phyloP scores from a whole-genome alignment of 2,888 invertebrate species.

The Cryptus armator region DNA sequence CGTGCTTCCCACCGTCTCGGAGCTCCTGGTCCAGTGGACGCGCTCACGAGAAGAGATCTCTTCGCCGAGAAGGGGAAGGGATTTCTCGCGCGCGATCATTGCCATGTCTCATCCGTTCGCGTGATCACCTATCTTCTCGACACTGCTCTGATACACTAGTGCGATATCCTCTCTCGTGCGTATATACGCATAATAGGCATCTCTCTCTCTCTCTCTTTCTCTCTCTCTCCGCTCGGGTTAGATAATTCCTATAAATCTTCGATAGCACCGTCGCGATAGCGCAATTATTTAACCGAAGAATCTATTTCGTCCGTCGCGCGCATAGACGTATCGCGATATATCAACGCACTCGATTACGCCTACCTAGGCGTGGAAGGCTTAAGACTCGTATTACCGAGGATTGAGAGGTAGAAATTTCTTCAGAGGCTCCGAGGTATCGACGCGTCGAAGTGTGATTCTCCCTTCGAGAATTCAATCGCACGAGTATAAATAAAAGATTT shows the following conservation, averaged over 20 bases:
- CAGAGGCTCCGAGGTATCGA: background rate
- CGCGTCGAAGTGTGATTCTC: background rate
- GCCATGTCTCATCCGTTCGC: slow-evolving; percentile 64
- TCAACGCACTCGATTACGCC: slow-evolving; percentile 35
- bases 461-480: slow-evolving; percentile 17
- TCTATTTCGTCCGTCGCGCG: slow-evolving; percentile 4
- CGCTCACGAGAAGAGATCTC: slow-evolving; percentile 49
- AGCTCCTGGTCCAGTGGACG: slow-evolving; percentile 62
- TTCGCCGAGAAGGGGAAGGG: slow-evolving; percentile 45
- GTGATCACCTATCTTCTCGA: slow-evolving; percentile 53
- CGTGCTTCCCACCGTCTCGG: slow-evolving; percentile 67
- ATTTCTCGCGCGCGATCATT: slow-evolving; percentile 66
- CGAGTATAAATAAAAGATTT: slow-evolving; percentile 59
- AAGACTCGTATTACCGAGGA: background rate
- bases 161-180: slow-evolving; percentile 48
- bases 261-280: slow-evolving; percentile 29
- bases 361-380: slow-evolving; percentile 10
- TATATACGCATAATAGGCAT: slow-evolving; percentile 30
- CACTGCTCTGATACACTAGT: slow-evolving; percentile 58
- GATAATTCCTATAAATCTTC: slow-evolving; percentile 46
- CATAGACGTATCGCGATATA: slow-evolving; percentile 36
- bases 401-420: slow-evolving; percentile 38
- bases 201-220: slow-evolving; percentile 18
- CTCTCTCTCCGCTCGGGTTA: slow-evolving; percentile 30
- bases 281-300: slow-evolving; percentile 48